phyloP scores from a whole-genome alignment of 2,113 vertebrate species.

The Pelecanoides urinatrix region DNA sequence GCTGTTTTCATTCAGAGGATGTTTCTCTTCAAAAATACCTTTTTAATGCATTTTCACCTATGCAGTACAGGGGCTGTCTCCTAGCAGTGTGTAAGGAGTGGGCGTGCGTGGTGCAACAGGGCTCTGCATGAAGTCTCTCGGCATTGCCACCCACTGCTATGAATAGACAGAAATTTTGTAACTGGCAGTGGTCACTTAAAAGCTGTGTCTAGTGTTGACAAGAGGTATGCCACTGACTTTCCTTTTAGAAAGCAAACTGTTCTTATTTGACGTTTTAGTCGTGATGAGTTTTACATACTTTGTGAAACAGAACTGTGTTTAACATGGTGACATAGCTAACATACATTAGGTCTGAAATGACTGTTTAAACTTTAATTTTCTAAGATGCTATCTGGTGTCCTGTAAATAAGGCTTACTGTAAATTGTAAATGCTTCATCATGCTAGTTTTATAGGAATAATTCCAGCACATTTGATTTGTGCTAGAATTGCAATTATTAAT shows the following conservation, averaged over 20 bases:
- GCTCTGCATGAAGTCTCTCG: background rate
- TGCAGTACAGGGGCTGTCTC: background rate
- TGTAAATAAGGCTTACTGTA: background rate
- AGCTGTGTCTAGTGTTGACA: background rate
- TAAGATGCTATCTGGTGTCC: background rate
- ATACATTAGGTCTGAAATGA: background rate
- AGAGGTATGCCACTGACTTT: background rate
- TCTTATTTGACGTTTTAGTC: background rate
- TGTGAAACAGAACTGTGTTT: background rate
- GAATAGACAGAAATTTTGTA: background rate
- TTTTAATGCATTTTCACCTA: background rate
- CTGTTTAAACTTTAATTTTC: background rate
- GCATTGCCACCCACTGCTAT: background rate
- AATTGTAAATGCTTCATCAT: background rate
- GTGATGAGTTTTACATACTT: background rate
- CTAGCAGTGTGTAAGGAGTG: background rate
- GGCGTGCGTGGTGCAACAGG: fast-evolving
- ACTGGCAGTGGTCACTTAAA: background rate
- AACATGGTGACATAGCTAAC: background rate
- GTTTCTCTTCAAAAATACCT: background rate
- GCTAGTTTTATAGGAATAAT: background rate
- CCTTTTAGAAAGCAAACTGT: background rate
- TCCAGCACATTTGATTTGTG: background rate
- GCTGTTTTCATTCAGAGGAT: background rate
- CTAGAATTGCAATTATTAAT: background rate